Base-by-base conservation (phyloP, 2,888 invertebrate species). In the Platycnemis pennipes region DNA sequence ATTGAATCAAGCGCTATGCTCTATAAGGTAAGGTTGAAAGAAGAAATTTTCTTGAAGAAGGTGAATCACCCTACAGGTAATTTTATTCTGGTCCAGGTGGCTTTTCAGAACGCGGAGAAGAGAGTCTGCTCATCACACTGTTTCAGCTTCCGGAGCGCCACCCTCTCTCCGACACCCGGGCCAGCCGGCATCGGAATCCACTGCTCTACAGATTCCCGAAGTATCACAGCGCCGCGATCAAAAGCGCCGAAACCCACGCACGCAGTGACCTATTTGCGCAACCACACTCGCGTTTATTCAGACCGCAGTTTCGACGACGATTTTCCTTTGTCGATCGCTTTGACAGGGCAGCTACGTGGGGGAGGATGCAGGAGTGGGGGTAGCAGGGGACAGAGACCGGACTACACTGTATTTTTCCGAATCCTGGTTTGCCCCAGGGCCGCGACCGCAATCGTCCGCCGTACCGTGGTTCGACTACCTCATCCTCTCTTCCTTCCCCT, bases 321-420 rank as follows among this genome's bases (percentile, higher is more conserved):
- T 63, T n/a, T 26, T 63, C 63, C 63, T 63, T 63, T 63, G 63
- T 63, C 63, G 63, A 63, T 63, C 63, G 63, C 63, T 63, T 63
- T 63, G 63, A 63, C 63, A n/a, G 22, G 26, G 56, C 19, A n/a
- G n/a, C n/a, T n/a, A n/a, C n/a, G n/a, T n/a, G n/a, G n/a, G n/a
- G n/a, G 26, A 3, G 63, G 63, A n/a, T 26, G 2, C 63, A n/a
- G 56, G 53, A 53, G 53, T 53, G 53, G 53, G 53, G 53, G 53
- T 2, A 53, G 19, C 53, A 16, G 53, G 53, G n/a, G n/a, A n/a
- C 53, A 53, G 53, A 5, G 53, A 53, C 16, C 19, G 53, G n/a
- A n/a, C n/a, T n/a, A n/a, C n/a, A 49, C 49, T n/a, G n/a, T 49
- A 19, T 49, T 49, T 49, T 49, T 49, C 49, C 49, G 49, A 49